These are phyloP conservation scores for Tetramorium alpestre DNA, from an alignment of 1,140 invertebrate genomes.

Conservation along the genomic window DNA sequence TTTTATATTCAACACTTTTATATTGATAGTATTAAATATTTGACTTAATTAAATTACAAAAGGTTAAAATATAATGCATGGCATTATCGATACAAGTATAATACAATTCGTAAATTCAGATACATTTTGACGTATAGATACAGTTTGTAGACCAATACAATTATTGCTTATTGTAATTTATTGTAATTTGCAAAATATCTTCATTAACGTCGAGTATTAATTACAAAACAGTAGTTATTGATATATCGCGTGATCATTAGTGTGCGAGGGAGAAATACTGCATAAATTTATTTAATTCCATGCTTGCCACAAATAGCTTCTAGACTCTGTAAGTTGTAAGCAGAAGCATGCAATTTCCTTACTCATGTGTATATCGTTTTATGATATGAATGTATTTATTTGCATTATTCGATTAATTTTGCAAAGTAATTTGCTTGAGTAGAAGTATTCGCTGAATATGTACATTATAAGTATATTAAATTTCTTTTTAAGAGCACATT, in stretches of 20 bases:
- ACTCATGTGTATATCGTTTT: constrained; percentile 53
- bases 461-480: neutral
- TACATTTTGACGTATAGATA: constrained; percentile 5
- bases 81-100: neutral
- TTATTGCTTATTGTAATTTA: constrained; percentile 33
- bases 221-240: neutral
- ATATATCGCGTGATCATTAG: constrained; percentile 50
- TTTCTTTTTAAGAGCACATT: neutral
- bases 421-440: constrained; percentile 26
- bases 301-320: constrained; percentile 82
- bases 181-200: constrained; percentile 25
- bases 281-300: constrained; percentile 81
- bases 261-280: constrained; percentile 70
- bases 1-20: neutral
- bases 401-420: constrained; percentile 37
- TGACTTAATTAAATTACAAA: neutral
- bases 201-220: constrained; percentile 20
- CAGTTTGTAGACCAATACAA: constrained; percentile 49
- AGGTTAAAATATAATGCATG: constrained; percentile 32
- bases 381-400: constrained; percentile 46
- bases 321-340: constrained; percentile 81
- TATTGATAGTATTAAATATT: neutral
- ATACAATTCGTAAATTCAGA: neutral
- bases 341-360: constrained; percentile 77
- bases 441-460: neutral